Evolutionary conservation across 1,140 invertebrate species (phyloP), one percentile per base, ranked within the genome.

Genomic region (Drosophila hydei): DNA sequence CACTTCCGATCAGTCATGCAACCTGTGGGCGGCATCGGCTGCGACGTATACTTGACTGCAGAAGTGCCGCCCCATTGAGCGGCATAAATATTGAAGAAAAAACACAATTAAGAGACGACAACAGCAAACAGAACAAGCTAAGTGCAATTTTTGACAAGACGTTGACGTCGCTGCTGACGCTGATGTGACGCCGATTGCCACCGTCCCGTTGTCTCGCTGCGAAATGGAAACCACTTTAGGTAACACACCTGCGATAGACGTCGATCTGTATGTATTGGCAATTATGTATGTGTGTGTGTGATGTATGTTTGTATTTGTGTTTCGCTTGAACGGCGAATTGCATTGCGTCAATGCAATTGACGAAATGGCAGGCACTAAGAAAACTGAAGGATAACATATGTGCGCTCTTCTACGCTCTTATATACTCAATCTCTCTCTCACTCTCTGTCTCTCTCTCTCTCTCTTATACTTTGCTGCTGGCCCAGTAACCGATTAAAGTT

Each of bases 201-300:
- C 12, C 21, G 18, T 25, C 30, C 45, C 56, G 54, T 47, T 59
- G 55, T 33, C 62, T 59, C 62, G 48, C 81, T 77, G 74, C 79
- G 83, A 87, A 87, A 87, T 87, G 63, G 73, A 87, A 87, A 87
- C 83, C 83, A 87, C 81, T 87, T 88, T 78, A 61, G 67, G 63
- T 72, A 71, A 75, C 77, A 85, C 83, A 87, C 80, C 80, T 87
- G 80, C 80, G 56, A 84, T 71, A 67, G 68, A 70, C 72, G 48
- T 45, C 50, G 42, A 75, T 33, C 27, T 68, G 19, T 55, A 18
- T 43, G 23, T 48, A 8, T 69, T 33, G 45, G 19, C n/a, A 38
- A 16, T 23, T 48, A 36, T 68, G 61, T 19, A n/a, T 30, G 8
- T 30, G 36, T 38, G 38, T 8, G 38, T 27, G 18, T 36, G 33